Conservation (phyloP, 2,888 invertebrate species). For the Uloborus plumipes region DNA sequence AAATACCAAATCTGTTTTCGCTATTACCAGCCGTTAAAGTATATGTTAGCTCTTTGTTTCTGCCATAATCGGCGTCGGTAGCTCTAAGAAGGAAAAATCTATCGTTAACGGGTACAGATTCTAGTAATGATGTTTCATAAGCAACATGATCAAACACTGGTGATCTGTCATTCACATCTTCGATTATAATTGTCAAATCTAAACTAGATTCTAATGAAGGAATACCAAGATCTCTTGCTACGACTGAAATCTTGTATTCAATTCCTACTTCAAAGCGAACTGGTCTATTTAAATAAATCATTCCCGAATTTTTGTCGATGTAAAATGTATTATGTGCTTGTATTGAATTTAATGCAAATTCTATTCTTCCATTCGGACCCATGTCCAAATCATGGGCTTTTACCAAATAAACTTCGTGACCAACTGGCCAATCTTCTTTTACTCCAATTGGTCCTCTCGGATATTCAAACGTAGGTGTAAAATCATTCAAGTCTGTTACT, state of each 20-base stretch:
- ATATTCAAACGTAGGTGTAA: conserved; percentile 81
- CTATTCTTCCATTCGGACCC: conserved; percentile 88
- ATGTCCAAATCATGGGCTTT: conserved; percentile 89
- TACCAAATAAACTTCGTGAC: conserved; percentile 91
- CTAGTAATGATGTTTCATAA: conserved; percentile 91
- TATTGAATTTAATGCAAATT: conserved; percentile 81
- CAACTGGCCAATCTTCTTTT: conserved; percentile 91
- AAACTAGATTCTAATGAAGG: conserved; percentile 79
- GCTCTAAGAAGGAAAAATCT: conserved; percentile 91
- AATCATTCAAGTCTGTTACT: conserved; percentile 90
- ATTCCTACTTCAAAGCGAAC: conserved; percentile 74
- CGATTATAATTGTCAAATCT: conserved; percentile 81
- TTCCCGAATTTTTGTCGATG: conserved; percentile 88
- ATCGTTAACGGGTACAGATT: conserved; percentile 91
- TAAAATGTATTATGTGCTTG: conserved; percentile 86
- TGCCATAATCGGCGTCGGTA: conserved; percentile 87
- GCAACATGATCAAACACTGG: conserved; percentile 92
- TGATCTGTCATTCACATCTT: conserved; percentile 95
- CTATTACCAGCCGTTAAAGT: conserved; percentile 87
- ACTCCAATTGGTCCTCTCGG: conserved; percentile 76
- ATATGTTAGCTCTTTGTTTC: conserved; percentile 85
- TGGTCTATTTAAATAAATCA: conserved; percentile 87
- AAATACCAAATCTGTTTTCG: conserved; percentile 90
- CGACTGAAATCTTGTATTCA: conserved; percentile 51
- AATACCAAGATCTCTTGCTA: conserved; percentile 81